Conservation (phyloP, 2,888 invertebrate species). For the Meta bourneti region DNA sequence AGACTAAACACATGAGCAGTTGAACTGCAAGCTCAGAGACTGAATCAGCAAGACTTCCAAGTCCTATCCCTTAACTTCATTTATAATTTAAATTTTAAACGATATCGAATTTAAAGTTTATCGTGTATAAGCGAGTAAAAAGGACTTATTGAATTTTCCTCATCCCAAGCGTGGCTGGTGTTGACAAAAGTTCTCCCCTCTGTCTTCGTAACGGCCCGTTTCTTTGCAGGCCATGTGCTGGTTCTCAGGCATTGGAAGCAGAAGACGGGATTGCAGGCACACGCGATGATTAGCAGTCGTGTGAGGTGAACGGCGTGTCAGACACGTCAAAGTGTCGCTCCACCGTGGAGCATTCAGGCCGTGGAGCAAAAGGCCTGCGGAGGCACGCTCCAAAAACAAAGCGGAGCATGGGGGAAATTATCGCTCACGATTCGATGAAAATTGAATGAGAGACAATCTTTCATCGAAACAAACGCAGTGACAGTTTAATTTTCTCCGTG, state of each 20-base stretch:
- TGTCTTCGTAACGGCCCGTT: not conserved
- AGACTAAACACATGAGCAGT: no score
- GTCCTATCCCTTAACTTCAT: no score
- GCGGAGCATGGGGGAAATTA: slow-evolving; percentile 26
- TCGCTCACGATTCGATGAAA: slow-evolving; percentile 51
- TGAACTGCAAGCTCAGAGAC: no score
- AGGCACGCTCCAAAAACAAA: slow-evolving; percentile 6
- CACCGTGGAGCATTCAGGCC: not conserved
- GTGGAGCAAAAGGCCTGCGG: not conserved
- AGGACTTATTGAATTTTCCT: not conserved
- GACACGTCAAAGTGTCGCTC: slow-evolving; percentile 22
- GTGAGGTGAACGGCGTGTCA: slow-evolving; percentile 23
- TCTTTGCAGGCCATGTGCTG: slow-evolving; percentile 36
- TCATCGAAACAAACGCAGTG: slow-evolving; percentile 56
- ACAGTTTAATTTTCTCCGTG: slow-evolving; percentile 69
- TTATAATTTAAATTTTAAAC: no score
- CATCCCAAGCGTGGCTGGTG: not conserved
- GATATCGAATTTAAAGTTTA: no score
- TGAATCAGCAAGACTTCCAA: no score
- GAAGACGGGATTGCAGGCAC: no score
- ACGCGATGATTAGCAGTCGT: slow-evolving; percentile 29
- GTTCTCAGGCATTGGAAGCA: slow-evolving; percentile 3
- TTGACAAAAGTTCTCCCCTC: no score
- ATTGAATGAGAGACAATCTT: slow-evolving; percentile 57
- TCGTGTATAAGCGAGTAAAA: no score